Evolutionary conservation across 2,113 vertebrate species (phyloP), one percentile per base, ranked within the genome.

Genomic region (Eubucco bourcierii): DNA sequence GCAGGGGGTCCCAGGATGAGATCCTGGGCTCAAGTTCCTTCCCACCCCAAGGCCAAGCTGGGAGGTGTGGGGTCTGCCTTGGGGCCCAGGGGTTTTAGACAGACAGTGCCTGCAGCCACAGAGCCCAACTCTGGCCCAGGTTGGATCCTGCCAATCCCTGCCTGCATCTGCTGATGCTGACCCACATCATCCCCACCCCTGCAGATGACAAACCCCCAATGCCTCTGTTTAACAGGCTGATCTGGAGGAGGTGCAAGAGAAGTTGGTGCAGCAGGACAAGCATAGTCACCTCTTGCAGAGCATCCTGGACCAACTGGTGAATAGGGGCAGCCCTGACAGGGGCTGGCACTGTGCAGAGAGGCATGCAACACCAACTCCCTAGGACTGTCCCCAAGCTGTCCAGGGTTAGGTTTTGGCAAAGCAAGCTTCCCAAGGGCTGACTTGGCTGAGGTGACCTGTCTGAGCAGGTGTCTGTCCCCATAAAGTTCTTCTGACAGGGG

Each of bases 191-290:
- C 50, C 37, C 63, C 29, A 44, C 4, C 46, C 9, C 74, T 56
- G n/a, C 0, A 3, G 39, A n/a, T 61, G 23, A 55, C 1, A 4
- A 24, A 33, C 8, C 19, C 33, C 10, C 17, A 0, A 17, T 73
- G 55, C 15, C 27, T 63, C 67, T 46, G 37, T 21, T 60, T 52
- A 29, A 77, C 61, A 83, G 77, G 24, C 72, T 47, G 67, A 17
- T 19, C 47, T 50, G 39, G 84, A 89, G 27, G 79, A 92, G 24
- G 46, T 75, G 46, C 50, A 2, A 27, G 58, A 58, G 50, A n/a
- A 0, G 8, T 53, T 15, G 0, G 15, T 15, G 9, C 7, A 6
- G 29, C 84, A 89, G 44, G 78, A 91, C 0, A 2, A 63, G 17
- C 33, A 64, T 1, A 4, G 24, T 47, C 52, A 58, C 39, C 52